Evolutionary conservation across 2,888 invertebrate genomes (phyloP).

Genomic region (Endomychus coccineus): DNA sequence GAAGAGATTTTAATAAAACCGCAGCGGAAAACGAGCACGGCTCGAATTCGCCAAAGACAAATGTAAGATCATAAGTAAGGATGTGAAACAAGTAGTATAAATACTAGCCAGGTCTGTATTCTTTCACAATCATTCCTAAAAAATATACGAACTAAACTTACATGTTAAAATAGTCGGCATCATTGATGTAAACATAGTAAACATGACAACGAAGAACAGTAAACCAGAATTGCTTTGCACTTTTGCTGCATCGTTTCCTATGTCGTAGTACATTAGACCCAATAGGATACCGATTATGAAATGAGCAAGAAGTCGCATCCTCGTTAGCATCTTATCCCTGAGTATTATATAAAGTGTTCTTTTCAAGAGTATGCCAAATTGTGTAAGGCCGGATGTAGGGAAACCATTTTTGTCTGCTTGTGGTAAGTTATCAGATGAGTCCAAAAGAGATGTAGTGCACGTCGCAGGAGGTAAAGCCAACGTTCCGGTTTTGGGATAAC

Average conservation of each 20-base stretch:
- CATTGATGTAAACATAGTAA: conserved; percentile 96
- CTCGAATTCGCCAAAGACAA: too few relatives aligned
- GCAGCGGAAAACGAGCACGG: too few relatives aligned
- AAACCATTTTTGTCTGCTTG: conserved; percentile 59
- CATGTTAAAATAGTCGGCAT: conserved; percentile 98
- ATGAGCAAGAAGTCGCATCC: conserved; percentile 79
- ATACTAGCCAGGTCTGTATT: too few relatives aligned
- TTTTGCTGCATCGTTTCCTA: conserved; percentile 88
- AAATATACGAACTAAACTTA: too few relatives aligned
- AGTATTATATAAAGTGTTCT: conserved; percentile 75
- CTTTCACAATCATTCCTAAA: too few relatives aligned
- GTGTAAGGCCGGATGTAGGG: conserved; percentile 73
- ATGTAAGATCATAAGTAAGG: too few relatives aligned
- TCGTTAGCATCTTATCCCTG: conserved; percentile 82
- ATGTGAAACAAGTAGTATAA: too few relatives aligned
- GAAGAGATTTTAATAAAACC: too few relatives aligned
- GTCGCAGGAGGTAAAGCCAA: conserved; percentile 44
- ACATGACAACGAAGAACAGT: conserved; percentile 92
- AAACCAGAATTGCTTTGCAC: conserved; percentile 93
- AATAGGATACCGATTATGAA: conserved; percentile 85
- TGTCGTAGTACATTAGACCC: conserved; percentile 87
- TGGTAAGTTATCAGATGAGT: conserved; percentile 40
- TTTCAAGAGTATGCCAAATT: conserved; percentile 82
- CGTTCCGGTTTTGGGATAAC: conserved; percentile 27
- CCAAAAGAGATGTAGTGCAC: conserved; percentile 47